Base-by-base conservation (phyloP, 2,113 vertebrate genomes). In the Paracanthobrama guichenoti region DNA sequence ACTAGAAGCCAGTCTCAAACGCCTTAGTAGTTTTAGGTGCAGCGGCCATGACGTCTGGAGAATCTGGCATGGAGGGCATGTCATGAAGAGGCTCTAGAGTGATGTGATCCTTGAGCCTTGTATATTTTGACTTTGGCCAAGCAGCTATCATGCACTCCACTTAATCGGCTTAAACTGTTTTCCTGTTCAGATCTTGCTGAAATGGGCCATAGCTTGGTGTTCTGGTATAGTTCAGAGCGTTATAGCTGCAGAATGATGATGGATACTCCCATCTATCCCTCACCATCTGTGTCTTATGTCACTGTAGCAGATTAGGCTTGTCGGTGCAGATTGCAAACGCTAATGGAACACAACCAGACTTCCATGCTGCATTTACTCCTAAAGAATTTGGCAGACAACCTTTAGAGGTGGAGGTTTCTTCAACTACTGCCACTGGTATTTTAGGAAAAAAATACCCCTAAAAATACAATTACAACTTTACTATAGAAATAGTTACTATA, bases 321-420 rank as follows among this genome's bases (percentile, higher is more conserved):
- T 86, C 78, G 88, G 89, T 85, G 85, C 82, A 66, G 82, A 88
- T 86, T 83, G 84, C 72, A 74, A 87, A 50, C 84, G 85, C 81
- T 90, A 93, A 93, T 91, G 91, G 89, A 92, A 91, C 91, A 89
- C 77, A 86, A 93, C 87, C 50, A 79, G 90, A 88, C 88, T 89
- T 91, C 88, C 87, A 90, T 84, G 76, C 60, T 80, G 84, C 88
- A 90, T 90, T 92, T 89, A 91, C 87, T 87, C 86, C 88, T 91
- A 76, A 46, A 24, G 31, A 22, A 22, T 69, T 20, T 1, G 7
- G 20, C 66, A 69, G 39, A 8, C 31, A 46, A 72, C 42, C 69
- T 11, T 50, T 46, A 24, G 22, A 44, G 69, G 12, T n/a, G 22
- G 22, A 12, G 22, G 22, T 44, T 72, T 44, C 67, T n/a, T n/a